These are phyloP conservation scores for Xanthostigma xanthostigma DNA, from an alignment of 2,888 invertebrate genomes.

Conservation along the genomic window DNA sequence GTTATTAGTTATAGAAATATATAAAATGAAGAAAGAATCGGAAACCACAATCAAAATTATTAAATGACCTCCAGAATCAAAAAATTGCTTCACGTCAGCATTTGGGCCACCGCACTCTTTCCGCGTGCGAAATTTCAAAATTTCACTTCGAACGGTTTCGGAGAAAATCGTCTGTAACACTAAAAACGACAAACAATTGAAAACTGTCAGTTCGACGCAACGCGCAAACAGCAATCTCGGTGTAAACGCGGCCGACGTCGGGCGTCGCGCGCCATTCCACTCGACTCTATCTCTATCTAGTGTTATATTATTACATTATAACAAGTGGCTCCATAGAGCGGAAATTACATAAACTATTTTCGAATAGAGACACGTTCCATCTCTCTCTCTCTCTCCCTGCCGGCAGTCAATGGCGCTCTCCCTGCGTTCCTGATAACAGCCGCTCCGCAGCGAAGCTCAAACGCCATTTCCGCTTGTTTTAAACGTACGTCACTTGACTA, in stretches of 20 bases:
- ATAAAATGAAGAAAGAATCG: too few relatives aligned
- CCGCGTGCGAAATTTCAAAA: too few relatives aligned
- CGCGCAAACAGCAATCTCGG: too few relatives aligned
- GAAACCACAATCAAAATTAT: too few relatives aligned
- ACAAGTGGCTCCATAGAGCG: constrained; percentile 29
- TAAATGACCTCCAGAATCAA: too few relatives aligned
- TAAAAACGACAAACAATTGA: too few relatives aligned
- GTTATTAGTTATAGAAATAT: too few relatives aligned
- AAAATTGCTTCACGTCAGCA: too few relatives aligned
- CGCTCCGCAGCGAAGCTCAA: neutral
- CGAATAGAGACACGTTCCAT: constrained; percentile 25
- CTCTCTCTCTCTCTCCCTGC: neutral
- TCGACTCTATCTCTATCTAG: constrained; percentile 19
- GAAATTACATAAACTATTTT: constrained; percentile 35
- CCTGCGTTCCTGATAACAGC: neutral
- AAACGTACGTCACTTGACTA: neutral
- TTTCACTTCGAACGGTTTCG: too few relatives aligned
- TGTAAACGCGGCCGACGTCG: neutral
- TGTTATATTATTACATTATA: constrained; percentile 29
- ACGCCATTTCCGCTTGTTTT: neutral
- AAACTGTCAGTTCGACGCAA: too few relatives aligned
- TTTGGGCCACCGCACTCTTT: too few relatives aligned
- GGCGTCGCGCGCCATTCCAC: neutral
- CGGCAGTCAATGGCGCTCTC: neutral
- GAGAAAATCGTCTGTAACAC: too few relatives aligned